phyloP scores from a whole-genome alignment of 2,888 invertebrate genomes.

The Arge pagana region DNA sequence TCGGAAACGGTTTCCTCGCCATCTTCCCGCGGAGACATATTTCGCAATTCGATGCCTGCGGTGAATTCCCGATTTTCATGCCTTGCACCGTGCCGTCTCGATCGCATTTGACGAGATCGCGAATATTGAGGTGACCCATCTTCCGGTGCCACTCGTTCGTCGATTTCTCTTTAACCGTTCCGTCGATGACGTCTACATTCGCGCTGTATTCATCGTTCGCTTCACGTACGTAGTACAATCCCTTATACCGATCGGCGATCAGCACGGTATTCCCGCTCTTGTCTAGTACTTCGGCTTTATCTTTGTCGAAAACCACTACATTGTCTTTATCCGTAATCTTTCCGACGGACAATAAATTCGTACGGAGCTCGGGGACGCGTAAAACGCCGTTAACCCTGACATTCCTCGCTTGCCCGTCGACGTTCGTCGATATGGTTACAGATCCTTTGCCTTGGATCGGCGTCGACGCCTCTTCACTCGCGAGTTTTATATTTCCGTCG shows the following conservation, averaged over 20 bases:
- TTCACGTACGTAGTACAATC: background rate
- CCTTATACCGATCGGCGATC: background rate
- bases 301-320: background rate
- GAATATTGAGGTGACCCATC: no score
- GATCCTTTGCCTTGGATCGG: background rate
- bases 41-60: conserved; percentile 35
- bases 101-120: no score
- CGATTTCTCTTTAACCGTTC: no score
- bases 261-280: background rate
- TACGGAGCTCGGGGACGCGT: background rate
- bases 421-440: background rate
- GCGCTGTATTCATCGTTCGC: no score
- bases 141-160: no score
- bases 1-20: conserved; percentile 31
- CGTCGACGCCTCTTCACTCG: background rate
- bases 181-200: no score
- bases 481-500: background rate
- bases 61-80: no score
- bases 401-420: background rate
- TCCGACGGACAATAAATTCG: background rate
- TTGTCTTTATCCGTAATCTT: background rate
- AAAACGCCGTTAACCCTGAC: background rate
- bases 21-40: conserved; percentile 31
- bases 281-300: background rate
- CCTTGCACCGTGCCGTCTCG: no score